A percentile compares a stretch with the other conserved stretches of the same genome.
These are phyloP conservation scores for Pomacea canaliculata DNA, from an alignment of 2,888 invertebrate genomes.

Conservation along the genomic window DNA sequence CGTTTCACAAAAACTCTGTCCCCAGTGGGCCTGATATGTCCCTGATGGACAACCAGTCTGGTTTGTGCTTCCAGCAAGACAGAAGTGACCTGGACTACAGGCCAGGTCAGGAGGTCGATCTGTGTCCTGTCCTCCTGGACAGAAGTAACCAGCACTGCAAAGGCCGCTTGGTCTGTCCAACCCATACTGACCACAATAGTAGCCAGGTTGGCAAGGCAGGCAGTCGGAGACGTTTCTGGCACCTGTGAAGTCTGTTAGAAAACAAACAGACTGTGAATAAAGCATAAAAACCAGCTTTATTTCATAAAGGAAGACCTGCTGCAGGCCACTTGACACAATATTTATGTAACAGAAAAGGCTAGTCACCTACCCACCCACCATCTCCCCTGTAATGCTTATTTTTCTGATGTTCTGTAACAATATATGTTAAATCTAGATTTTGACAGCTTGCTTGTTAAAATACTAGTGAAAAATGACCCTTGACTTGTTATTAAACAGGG, in stretches of 20 bases:
- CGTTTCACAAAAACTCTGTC: conserved; percentile 54
- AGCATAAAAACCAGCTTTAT: too few relatives aligned
- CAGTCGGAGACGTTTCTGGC: conserved; percentile 58
- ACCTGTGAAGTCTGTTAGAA: conserved; percentile 52
- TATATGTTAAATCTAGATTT: not conserved
- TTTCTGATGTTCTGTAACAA: too few relatives aligned
- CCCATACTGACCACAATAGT: conserved; percentile 61
- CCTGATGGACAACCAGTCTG: conserved; percentile 67
- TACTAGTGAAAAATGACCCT: too few relatives aligned
- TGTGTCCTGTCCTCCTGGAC: conserved; percentile 62
- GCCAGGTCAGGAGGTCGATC: conserved; percentile 50
- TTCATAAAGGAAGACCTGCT: too few relatives aligned
- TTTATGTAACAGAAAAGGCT: too few relatives aligned
- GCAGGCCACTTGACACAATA: too few relatives aligned
- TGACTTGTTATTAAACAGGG: too few relatives aligned
- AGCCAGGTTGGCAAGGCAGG: conserved; percentile 60
- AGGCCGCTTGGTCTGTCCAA: conserved; percentile 52
- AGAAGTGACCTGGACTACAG: conserved; percentile 68
- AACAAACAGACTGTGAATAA: not conserved
- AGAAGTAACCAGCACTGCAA: conserved; percentile 64
- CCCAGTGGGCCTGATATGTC: conserved; percentile 64
- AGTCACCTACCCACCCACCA: too few relatives aligned
- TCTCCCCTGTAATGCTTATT: too few relatives aligned
- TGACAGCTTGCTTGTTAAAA: too few relatives aligned
- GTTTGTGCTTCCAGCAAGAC: conserved; percentile 61